These are phyloP conservation scores for Lasaia peninsularis DNA, from an alignment of 1,140 invertebrate genomes.

Conservation along the genomic window DNA sequence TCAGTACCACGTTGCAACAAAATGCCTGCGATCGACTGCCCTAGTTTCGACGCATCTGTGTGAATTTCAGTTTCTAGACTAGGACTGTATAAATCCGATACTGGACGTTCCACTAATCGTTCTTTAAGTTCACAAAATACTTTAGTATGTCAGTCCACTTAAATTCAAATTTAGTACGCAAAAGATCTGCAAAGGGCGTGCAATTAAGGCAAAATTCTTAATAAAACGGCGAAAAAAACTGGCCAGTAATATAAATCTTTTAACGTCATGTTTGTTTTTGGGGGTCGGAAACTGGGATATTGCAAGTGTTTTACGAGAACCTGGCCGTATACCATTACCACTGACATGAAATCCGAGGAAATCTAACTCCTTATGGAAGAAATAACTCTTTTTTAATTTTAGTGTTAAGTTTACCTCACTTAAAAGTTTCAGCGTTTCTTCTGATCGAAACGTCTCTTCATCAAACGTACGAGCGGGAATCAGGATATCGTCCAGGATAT, in stretches of 20 bases:
- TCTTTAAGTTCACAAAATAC: not conserved
- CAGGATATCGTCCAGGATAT: slow-evolving; percentile 11
- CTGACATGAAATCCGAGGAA: slow-evolving; percentile 25
- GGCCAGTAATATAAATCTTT: slow-evolving; percentile 23
- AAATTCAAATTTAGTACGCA: slow-evolving; percentile 5
- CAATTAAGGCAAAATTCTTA: slow-evolving; percentile 24
- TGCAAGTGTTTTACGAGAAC: slow-evolving; percentile 16
- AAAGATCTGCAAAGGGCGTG: slow-evolving; percentile 18
- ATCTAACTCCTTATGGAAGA: slow-evolving; percentile 22
- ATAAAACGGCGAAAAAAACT: slow-evolving; percentile 30
- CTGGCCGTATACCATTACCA: slow-evolving; percentile 22
- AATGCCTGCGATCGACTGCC: not conserved
- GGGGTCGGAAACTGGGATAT: slow-evolving; percentile 19
- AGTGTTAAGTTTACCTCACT: slow-evolving; percentile 14
- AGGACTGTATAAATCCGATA: not conserved
- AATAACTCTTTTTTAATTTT: slow-evolving; percentile 25
- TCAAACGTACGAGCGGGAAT: slow-evolving; percentile 10
- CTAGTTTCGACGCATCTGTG: not conserved
- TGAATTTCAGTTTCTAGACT: not conserved
- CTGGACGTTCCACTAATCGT: not conserved
- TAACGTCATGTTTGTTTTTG: slow-evolving; percentile 20
- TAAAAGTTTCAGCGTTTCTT: slow-evolving; percentile 15
- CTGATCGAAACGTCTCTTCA: not conserved
- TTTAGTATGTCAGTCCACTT: not conserved
- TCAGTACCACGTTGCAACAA: not conserved